A percentile compares a stretch with the other conserved stretches of the same genome.
Evolutionary conservation across 2,113 vertebrate species (phyloP).

Genomic region (Thermophis baileyi): DNA sequence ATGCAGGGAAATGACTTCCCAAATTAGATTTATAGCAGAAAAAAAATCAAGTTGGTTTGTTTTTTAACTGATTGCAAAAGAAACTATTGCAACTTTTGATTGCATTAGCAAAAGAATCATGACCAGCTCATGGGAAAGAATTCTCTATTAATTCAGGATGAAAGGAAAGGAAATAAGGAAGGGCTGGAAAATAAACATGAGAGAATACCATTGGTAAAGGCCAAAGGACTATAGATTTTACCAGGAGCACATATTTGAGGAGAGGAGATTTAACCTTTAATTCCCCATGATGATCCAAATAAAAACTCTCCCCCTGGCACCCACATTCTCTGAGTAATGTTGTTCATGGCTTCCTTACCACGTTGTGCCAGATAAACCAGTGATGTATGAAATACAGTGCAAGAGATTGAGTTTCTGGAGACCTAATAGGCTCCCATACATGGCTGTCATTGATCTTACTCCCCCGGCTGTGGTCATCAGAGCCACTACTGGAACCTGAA

Average conservation of each 20-base stretch:
- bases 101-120: not conserved
- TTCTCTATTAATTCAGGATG: not conserved
- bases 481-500: constrained; percentile 79
- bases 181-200: not conserved
- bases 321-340: not conserved
- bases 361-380: constrained; percentile 82
- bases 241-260: not conserved
- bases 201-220: not conserved
- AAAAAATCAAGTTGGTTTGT: not conserved
- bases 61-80: not conserved
- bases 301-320: not conserved
- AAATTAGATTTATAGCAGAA: not conserved
- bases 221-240: not conserved
- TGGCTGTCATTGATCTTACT: constrained; percentile 74
- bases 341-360: constrained; percentile 71
- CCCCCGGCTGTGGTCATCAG: constrained; percentile 79
- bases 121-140: not conserved
- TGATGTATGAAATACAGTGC: constrained; percentile 78
- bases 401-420: constrained; percentile 78
- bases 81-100: not conserved
- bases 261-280: not conserved
- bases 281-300: not conserved
- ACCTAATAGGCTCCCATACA: constrained; percentile 75
- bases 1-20: not conserved
- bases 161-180: not conserved